These are phyloP conservation scores for Phalacrocorax pelagicus DNA, from an alignment of 2,113 vertebrate species.

Conservation along the genomic window DNA sequence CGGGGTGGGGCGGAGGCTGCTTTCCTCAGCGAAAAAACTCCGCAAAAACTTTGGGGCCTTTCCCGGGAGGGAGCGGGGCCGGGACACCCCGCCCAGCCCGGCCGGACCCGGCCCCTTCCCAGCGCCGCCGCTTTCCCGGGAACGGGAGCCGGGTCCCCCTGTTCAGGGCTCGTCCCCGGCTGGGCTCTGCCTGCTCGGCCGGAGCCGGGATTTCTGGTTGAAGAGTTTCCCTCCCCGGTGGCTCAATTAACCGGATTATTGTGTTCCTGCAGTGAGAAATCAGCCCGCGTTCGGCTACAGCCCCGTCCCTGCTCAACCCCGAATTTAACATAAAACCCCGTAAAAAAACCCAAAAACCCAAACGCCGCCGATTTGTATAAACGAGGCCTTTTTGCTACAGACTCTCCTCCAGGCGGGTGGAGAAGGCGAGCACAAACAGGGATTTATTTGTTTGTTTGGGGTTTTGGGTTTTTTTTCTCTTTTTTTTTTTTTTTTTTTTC, in stretches of 20 bases:
- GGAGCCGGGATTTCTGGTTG: constrained; percentile 75
- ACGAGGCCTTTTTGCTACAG: neutral
- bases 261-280: constrained; percentile 85
- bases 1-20: too few species aligned
- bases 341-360: too few species aligned
- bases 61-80: neutral
- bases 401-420: neutral
- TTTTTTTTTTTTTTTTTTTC: neutral
- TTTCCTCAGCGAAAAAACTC: neutral
- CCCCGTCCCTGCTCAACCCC: constrained; percentile 30
- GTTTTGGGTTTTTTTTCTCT: fast-evolving
- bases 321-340: constrained; percentile 39
- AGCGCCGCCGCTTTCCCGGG: neutral
- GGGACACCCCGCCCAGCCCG: neutral
- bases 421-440: neutral
- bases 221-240: constrained; percentile 87
- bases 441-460: neutral
- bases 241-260: constrained; percentile 99
- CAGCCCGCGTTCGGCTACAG: constrained; percentile 75
- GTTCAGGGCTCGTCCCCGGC: neutral
- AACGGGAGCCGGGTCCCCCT: neutral
- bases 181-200: neutral
- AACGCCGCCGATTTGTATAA: neutral
- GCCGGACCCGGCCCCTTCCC: neutral
- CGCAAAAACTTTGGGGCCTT: neutral